Conservation (phyloP, 2,113 vertebrate genomes). For the Marmota flaviventris region DNA sequence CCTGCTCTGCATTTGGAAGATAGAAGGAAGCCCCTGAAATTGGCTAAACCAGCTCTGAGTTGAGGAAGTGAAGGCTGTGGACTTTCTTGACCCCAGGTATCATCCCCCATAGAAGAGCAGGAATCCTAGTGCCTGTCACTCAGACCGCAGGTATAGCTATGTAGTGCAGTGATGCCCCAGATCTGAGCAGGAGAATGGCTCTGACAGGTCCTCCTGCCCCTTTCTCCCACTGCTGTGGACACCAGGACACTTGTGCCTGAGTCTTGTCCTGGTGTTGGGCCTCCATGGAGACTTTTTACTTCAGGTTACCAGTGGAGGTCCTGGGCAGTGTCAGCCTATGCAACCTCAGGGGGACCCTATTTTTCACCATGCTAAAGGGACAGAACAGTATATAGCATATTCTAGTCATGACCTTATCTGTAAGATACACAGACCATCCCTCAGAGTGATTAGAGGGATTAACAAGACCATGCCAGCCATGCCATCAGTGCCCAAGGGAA, state of each 20-base stretch:
- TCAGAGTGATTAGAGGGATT: not conserved
- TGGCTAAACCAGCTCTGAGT: not conserved
- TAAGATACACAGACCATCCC: no score
- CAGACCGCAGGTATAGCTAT: accelerated
- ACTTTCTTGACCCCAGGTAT: not conserved
- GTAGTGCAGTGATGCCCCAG: not conserved
- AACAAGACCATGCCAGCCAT: not conserved
- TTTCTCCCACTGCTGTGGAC: not conserved
- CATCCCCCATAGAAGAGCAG: not conserved
- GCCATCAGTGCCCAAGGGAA: no score
- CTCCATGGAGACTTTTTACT: accelerated
- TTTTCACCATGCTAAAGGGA: no score
- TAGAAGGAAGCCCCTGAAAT: no score
- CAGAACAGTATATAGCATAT: accelerated
- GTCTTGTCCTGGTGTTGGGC: no score
- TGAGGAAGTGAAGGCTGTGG: accelerated
- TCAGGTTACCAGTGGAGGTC: accelerated
- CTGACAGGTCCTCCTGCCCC: not conserved
- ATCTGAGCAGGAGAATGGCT: no score
- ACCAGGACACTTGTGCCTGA: no score
- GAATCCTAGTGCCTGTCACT: not conserved
- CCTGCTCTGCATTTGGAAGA: not conserved
- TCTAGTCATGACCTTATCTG: not conserved
- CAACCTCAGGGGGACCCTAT: not conserved
- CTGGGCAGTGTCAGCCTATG: not conserved